Conservation (phyloP, 2,888 invertebrate genomes). For the Ceratothoa steindachneri region DNA sequence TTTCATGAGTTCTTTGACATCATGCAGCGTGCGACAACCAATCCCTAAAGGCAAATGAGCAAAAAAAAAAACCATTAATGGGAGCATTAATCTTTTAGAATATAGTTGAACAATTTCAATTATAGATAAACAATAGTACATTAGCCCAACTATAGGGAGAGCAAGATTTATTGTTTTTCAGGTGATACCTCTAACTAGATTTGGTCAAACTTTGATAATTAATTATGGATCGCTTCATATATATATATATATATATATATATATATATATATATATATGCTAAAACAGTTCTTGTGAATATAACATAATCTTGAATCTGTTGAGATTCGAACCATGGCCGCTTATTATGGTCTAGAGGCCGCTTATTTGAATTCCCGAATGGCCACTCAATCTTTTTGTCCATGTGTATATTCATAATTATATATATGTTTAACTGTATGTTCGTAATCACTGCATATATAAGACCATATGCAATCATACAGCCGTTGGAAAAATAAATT, state of each 20-base stretch:
- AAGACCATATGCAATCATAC: no score
- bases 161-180: background rate
- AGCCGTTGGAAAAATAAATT: no score
- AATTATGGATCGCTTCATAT: background rate
- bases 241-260: slow-evolving; percentile 15
- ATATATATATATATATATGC: slow-evolving; percentile 10
- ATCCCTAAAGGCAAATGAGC: background rate
- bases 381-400: no score
- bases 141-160: background rate
- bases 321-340: no score
- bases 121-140: background rate
- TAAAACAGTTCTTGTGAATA: no score
- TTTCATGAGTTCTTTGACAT: background rate
- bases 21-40: background rate
- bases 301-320: no score
- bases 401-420: no score
- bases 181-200: no score
- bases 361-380: no score
- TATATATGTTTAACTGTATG: no score
- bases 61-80: background rate
- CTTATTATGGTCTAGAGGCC: no score
- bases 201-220: background rate
- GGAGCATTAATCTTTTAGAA: background rate
- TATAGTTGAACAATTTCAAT: slow-evolving; percentile 4
- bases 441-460: no score